phyloP scores from a whole-genome alignment of 2,113 vertebrate genomes.

The Haemorhous mexicanus region DNA sequence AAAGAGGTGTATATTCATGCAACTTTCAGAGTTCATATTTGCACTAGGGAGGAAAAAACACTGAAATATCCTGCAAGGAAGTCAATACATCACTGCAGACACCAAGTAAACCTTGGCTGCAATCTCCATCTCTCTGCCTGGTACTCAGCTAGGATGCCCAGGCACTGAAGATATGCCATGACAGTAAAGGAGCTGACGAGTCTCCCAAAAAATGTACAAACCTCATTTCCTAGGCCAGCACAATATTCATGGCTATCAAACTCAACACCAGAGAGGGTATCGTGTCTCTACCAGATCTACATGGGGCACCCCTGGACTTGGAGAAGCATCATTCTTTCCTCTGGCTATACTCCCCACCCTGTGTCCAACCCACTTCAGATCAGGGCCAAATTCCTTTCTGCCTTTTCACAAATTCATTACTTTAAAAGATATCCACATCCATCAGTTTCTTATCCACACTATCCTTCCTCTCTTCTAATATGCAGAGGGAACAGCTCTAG shows the following conservation, averaged over 20 bases:
- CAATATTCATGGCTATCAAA: not conserved
- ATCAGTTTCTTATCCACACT: not conserved
- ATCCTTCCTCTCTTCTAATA: not conserved
- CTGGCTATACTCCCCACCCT: not conserved
- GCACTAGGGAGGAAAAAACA: not conserved
- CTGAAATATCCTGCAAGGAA: not conserved
- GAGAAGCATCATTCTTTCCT: not conserved
- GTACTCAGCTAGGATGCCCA: not conserved
- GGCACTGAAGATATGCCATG: not conserved
- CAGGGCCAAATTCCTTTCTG: not conserved
- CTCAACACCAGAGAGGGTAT: not conserved
- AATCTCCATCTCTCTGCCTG: not conserved
- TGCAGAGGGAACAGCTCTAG: not conserved
- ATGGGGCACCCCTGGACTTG: not conserved
- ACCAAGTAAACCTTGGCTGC: not conserved
- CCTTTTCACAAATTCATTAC: not conserved
- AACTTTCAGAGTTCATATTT: not conserved
- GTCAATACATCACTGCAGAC: not conserved
- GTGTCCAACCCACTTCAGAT: not conserved
- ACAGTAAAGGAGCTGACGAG: not conserved
- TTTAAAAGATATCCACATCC: not conserved
- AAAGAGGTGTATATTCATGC: not conserved
- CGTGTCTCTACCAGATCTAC: not conserved
- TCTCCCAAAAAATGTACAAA: not conserved
- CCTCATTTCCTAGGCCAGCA: not conserved